phyloP scores from a whole-genome alignment of 2,888 invertebrate species.

The Merodon equestris region DNA sequence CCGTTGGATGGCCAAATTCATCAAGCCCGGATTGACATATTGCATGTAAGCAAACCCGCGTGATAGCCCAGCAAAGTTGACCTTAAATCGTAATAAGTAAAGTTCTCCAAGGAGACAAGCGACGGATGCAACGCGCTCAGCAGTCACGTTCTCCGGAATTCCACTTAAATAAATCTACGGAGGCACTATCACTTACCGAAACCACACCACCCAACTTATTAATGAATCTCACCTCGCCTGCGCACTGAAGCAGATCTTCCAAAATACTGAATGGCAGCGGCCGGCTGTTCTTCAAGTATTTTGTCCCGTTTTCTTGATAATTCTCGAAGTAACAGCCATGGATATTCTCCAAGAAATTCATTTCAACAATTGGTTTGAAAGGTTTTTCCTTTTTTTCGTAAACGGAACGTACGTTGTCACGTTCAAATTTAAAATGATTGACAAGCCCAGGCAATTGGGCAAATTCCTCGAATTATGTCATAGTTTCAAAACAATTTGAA shows the following conservation, averaged over 20 bases:
- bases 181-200: neutral
- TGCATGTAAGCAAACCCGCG: constrained; percentile 75
- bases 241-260: constrained; percentile 70
- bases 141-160: constrained; percentile 57
- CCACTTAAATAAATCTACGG: constrained; percentile 70
- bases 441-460: too few species aligned
- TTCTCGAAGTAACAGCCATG: constrained; percentile 7
- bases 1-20: constrained; percentile 68
- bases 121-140: constrained; percentile 70
- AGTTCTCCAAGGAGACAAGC: constrained; percentile 72
- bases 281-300: constrained; percentile 69
- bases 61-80: constrained; percentile 70
- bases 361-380: constrained; percentile 51
- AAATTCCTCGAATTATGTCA: too few species aligned
- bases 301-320: constrained; percentile 74
- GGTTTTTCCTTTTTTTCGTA: neutral
- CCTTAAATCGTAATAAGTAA: constrained; percentile 73
- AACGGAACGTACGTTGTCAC: constrained; percentile 26
- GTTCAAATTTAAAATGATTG: constrained; percentile 12
- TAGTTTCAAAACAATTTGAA: too few species aligned
- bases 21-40: constrained; percentile 69
- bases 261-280: constrained; percentile 36
- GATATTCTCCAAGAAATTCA: constrained; percentile 28
- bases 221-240: constrained; percentile 73
- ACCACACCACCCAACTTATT: neutral